A percentile compares a stretch with the other conserved stretches of the same genome.
phyloP scores from a whole-genome alignment of 2,797 vertebrate species.

The Gastrophryne carolinensis region DNA sequence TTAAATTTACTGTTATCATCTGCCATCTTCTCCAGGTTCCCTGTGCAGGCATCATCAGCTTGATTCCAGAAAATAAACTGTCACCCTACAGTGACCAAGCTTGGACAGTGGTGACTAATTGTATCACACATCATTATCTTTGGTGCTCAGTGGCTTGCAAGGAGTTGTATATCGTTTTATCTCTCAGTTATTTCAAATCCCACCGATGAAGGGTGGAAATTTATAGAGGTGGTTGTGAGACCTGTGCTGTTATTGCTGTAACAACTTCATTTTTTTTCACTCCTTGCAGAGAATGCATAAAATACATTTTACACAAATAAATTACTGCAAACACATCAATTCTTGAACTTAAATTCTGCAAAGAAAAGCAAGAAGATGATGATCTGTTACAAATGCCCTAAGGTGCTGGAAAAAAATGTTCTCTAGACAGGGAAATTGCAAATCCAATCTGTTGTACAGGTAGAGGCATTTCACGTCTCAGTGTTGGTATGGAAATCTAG shows the following conservation, averaged over 20 bases:
- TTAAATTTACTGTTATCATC: no score
- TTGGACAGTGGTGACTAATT: not conserved
- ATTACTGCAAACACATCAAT: conserved; percentile 46
- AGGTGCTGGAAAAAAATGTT: conserved; percentile 27
- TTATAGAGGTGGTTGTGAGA: not conserved
- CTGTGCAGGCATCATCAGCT: not conserved
- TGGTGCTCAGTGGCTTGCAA: not conserved
- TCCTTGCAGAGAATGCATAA: conserved; percentile 21
- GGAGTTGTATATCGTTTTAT: not conserved
- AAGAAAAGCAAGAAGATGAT: conserved; percentile 49
- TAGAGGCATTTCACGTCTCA: conserved; percentile 25
- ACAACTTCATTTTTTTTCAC: conserved; percentile 25
- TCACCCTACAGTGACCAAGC: not conserved
- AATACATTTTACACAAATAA: conserved; percentile 35
- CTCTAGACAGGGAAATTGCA: conserved; percentile 45
- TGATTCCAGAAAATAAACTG: not conserved
- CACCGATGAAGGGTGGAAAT: not conserved
- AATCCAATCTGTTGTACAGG: conserved; percentile 40
- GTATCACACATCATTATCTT: not conserved
- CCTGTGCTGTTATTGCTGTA: conserved; percentile 11
- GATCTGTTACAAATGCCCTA: conserved; percentile 44
- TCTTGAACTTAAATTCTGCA: conserved; percentile 39
- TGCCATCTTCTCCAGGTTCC: not conserved
- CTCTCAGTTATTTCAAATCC: not conserved
- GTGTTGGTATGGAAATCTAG: conserved; percentile 28